Evolutionary conservation across 2,888 invertebrate genomes (phyloP), one percentile per base, ranked within the genome.

Genomic region (Melolontha melolontha): DNA sequence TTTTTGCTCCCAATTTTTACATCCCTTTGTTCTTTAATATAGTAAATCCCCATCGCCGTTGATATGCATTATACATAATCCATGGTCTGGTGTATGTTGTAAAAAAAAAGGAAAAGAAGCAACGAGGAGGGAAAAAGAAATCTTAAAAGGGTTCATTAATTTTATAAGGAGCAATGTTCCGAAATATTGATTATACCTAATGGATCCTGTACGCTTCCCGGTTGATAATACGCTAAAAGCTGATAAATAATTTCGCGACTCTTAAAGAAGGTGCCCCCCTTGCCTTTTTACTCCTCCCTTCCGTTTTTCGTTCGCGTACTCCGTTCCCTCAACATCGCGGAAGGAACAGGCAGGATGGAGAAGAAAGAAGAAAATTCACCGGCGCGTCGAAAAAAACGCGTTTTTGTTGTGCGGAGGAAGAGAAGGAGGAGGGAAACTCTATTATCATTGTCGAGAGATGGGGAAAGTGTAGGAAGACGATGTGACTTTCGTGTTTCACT

Each of bases 181-280:
- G 22, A 41, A 59, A 63, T 67, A 67, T 67, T 51, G 67, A 67
- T 67, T 63, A 52, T 41, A 34, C 39, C 50, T 39, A 49, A 44
- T 42, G 55, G 52, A 55, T 42, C 44, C 47, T n/a, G 57, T 54
- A 34, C 50, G 57, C 40, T 34, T 42, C 49, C 14, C 55, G 55
- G 50, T 41, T 68, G 63, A 67, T 70, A 70, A 67, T 67, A 64
- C 59, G 44, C 65, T 70, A 64, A 67, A 67, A 70, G 70, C 70
- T 70, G 64, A 70, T 70, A 67, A 67, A 70, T 70, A 67, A 70
- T 70, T 70, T 70, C 65, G 64, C 64, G 67, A 67, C 67, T 64
- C 67, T 70, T 70, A 70, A 67, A 64, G 47, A 27, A 47, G 27
- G 44, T 29, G 14, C 47, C 11, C 27, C 62, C 42, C 29, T 27